Conservation (phyloP, 2,113 vertebrate species). For the Burhinus oedicnemus region DNA sequence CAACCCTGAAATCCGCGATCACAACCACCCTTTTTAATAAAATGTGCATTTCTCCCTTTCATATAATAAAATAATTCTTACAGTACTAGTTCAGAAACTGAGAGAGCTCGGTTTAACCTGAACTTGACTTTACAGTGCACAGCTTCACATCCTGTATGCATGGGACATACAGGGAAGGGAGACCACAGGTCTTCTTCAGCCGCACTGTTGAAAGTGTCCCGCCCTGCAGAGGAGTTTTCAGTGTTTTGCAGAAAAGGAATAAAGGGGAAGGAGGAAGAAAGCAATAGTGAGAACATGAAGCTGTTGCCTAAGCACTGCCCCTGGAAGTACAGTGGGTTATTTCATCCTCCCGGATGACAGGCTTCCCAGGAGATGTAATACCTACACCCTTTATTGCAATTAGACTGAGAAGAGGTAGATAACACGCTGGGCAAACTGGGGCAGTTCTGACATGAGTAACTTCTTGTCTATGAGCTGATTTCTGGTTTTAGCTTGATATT, state of each 20-base stretch:
- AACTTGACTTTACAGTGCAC: fast-evolving
- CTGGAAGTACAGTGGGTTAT: neutral
- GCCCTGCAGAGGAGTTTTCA: neutral
- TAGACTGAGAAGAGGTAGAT: neutral
- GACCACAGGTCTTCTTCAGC: neutral
- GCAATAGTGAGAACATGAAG: neutral
- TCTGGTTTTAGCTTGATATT: neutral
- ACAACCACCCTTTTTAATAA: neutral
- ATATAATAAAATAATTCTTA: neutral
- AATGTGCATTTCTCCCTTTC: neutral
- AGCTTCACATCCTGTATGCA: neutral
- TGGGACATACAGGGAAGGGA: neutral
- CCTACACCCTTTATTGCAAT: neutral
- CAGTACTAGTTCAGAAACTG: neutral
- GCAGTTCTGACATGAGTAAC: neutral
- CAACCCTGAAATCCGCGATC: neutral
- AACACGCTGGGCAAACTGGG: neutral
- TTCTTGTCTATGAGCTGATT: neutral
- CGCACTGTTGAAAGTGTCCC: neutral
- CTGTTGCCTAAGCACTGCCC: neutral
- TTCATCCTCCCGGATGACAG: neutral
- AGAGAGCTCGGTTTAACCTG: neutral
- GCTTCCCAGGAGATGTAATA: neutral
- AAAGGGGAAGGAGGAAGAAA: neutral
- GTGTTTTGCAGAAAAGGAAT: neutral